Evolutionary conservation across 2,888 invertebrate species (phyloP).

Genomic region (Nyleta sp.): DNA sequence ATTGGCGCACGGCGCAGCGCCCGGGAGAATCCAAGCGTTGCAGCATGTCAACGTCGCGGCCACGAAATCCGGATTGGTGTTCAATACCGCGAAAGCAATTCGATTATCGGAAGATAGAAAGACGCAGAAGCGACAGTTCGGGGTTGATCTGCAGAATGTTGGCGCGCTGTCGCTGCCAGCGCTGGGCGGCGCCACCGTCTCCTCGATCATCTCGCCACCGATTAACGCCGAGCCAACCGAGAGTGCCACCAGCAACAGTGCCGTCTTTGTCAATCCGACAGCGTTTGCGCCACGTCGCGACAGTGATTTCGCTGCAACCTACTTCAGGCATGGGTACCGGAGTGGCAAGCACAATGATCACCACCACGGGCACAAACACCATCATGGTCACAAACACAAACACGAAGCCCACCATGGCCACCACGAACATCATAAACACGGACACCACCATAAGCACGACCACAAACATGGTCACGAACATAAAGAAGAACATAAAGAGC

Average conservation of each 20-base stretch:
- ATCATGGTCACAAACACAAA: constrained; percentile 75
- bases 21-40: constrained; percentile 60
- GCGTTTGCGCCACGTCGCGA: constrained; percentile 40
- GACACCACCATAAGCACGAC: constrained; percentile 66
- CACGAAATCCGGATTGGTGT: constrained; percentile 49
- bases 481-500: constrained; percentile 68
- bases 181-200: constrained; percentile 26
- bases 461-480: constrained; percentile 39
- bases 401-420: constrained; percentile 72
- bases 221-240: too few species aligned
- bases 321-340: constrained; percentile 33
- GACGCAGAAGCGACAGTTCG: constrained; percentile 73
- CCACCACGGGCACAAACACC: constrained; percentile 68
- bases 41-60: constrained; percentile 56
- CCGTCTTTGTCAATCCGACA: too few species aligned
- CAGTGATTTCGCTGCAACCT: constrained; percentile 48
- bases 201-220: too few species aligned
- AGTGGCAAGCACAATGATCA: constrained; percentile 69
- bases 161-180: constrained; percentile 28
- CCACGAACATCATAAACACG: constrained; percentile 72
- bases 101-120: constrained; percentile 59
- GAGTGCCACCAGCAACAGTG: too few species aligned
- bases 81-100: constrained; percentile 52
- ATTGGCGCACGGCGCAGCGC: constrained; percentile 43
- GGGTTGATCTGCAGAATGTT: constrained; percentile 51